Conservation (phyloP, 2,888 invertebrate species). For the Folsomia candida region DNA sequence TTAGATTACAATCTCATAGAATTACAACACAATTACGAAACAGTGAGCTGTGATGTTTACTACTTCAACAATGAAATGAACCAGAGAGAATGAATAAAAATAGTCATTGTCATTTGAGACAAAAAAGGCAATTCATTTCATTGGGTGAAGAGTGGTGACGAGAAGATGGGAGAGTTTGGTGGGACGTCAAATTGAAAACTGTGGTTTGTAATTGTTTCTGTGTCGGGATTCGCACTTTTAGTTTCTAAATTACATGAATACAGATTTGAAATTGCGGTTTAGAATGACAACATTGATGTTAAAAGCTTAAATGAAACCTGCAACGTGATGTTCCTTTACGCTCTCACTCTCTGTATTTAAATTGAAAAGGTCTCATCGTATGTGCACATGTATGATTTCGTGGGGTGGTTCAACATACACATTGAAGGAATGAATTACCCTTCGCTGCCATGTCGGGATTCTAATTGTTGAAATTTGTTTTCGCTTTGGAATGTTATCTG, state of each 20-base stretch:
- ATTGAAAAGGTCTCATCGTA: too few relatives aligned
- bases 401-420: too few relatives aligned
- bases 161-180: not conserved
- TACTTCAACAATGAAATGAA: not conserved
- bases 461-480: too few relatives aligned
- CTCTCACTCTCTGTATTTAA: too few relatives aligned
- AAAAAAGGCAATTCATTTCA: conserved; percentile 6
- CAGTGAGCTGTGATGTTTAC: not conserved
- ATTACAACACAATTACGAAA: not conserved
- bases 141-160: not conserved
- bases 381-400: too few relatives aligned
- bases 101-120: not conserved
- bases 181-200: not conserved
- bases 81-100: not conserved
- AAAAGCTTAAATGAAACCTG: too few relatives aligned
- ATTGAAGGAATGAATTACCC: too few relatives aligned
- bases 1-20: not conserved
- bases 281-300: too few relatives aligned
- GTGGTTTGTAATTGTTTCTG: not conserved
- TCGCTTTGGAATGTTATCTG: too few relatives aligned
- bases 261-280: not conserved
- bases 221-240: not conserved
- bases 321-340: too few relatives aligned
- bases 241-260: not conserved
- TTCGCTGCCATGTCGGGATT: too few relatives aligned